These are phyloP conservation scores for Lasioglossum lativentre DNA, from an alignment of 2,888 invertebrate genomes.

Conservation along the genomic window DNA sequence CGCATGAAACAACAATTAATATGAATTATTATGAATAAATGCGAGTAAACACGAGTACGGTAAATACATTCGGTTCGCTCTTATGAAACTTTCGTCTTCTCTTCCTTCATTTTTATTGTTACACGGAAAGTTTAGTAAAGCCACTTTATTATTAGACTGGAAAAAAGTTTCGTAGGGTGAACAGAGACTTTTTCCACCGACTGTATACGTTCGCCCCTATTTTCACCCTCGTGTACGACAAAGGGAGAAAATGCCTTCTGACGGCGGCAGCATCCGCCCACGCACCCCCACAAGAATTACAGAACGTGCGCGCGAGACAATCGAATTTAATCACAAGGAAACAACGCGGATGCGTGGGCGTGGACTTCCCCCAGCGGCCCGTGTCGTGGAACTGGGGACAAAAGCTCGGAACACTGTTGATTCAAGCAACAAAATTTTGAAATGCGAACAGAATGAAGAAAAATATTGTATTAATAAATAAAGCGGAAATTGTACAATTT, in stretches of 20 bases:
- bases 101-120: too few relatives aligned
- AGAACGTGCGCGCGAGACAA: slow-evolving; percentile 22
- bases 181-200: background rate
- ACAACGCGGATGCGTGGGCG: background rate
- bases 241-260: background rate
- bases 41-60: slow-evolving; percentile 19
- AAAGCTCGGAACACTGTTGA: slow-evolving; percentile 52
- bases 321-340: slow-evolving; percentile 40
- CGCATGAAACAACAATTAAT: slow-evolving; percentile 18
- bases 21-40: background rate
- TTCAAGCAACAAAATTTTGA: background rate
- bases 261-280: background rate
- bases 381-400: slow-evolving; percentile 55
- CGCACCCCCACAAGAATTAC: slow-evolving; percentile 35
- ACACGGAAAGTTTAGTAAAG: too few relatives aligned
- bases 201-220: background rate
- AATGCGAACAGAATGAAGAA: slow-evolving; percentile 24
- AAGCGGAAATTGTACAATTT: too few relatives aligned
- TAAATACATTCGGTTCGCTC: too few relatives aligned
- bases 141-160: background rate
- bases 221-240: background rate
- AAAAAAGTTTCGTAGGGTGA: background rate
- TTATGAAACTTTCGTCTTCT: background rate
- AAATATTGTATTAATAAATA: too few relatives aligned
- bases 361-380: slow-evolving; percentile 46